Evolutionary conservation across 2,797 vertebrate species (phyloP).

Genomic region (Anableps anableps): DNA sequence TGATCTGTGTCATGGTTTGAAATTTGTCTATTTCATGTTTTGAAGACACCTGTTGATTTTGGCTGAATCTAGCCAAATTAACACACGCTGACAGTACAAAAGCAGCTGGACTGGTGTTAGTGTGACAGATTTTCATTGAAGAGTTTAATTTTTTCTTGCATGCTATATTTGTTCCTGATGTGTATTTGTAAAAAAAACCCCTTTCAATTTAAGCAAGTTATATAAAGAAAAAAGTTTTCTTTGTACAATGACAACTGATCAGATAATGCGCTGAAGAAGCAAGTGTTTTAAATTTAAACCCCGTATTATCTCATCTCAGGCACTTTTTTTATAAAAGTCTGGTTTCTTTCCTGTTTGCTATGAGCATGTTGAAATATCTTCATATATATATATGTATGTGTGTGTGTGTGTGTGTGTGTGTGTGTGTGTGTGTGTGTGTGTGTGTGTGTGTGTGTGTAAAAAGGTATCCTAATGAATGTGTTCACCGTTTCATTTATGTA

Average conservation of each 20-base stretch:
- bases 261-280: conserved; percentile 20
- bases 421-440: background rate
- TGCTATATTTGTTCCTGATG: conserved; percentile 73
- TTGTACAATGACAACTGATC: background rate
- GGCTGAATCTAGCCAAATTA: background rate
- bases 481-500: background rate
- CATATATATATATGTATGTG: no score
- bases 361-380: background rate
- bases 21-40: conserved; percentile 11
- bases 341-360: background rate
- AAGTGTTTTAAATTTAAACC: conserved; percentile 12
- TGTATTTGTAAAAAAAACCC: conserved; percentile 26
- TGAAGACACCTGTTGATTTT: conserved; percentile 11
- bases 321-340: background rate
- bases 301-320: background rate
- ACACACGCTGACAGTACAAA: conserved; percentile 4
- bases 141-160: conserved; percentile 31
- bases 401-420: background rate
- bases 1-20: conserved; percentile 9
- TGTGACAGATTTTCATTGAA: conserved; percentile 47
- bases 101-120: conserved; percentile 8
- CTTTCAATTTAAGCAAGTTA: conserved; percentile 53
- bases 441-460: background rate
- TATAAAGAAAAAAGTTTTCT: conserved; percentile 58
- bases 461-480: background rate